These are phyloP conservation scores for Synanthedon tipuliformis DNA, from an alignment of 2,888 invertebrate genomes.

Conservation along the genomic window DNA sequence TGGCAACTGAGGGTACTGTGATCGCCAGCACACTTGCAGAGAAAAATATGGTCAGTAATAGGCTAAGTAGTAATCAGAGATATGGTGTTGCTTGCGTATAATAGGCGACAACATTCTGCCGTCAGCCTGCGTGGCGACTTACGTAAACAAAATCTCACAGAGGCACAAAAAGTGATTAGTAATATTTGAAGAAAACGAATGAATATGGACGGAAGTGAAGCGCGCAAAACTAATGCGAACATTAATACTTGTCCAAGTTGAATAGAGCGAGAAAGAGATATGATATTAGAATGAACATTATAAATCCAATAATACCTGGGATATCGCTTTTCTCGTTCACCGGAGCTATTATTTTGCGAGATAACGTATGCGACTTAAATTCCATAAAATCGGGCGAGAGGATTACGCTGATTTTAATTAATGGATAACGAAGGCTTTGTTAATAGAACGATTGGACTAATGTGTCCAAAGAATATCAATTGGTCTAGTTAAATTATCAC, in stretches of 20 bases:
- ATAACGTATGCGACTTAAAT: constrained; percentile 10
- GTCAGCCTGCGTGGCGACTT: no score
- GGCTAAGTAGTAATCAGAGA: no score
- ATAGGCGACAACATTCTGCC: no score
- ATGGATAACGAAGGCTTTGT: constrained; percentile 16
- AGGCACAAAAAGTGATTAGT: no score
- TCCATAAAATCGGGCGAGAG: constrained; percentile 3
- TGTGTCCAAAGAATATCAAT: not conserved
- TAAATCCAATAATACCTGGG: not conserved
- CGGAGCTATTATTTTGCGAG: constrained; percentile 7
- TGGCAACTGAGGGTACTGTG: no score
- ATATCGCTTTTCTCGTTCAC: not conserved
- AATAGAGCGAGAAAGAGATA: not conserved
- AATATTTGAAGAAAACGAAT: not conserved
- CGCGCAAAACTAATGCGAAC: not conserved
- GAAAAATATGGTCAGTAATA: no score
- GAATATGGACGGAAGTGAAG: not conserved
- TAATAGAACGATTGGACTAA: not conserved
- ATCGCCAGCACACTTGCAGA: no score
- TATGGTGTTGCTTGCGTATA: no score
- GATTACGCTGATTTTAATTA: constrained; percentile 25
- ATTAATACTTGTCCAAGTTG: not conserved
- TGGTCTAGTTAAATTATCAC: not conserved
- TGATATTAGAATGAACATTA: not conserved
- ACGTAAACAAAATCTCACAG: no score